Percentiles rank a stretch among this genome's conserved stretches.
Conservation (phyloP, 2,797 vertebrate genomes). For the Notolepis coatsorum region DNA sequence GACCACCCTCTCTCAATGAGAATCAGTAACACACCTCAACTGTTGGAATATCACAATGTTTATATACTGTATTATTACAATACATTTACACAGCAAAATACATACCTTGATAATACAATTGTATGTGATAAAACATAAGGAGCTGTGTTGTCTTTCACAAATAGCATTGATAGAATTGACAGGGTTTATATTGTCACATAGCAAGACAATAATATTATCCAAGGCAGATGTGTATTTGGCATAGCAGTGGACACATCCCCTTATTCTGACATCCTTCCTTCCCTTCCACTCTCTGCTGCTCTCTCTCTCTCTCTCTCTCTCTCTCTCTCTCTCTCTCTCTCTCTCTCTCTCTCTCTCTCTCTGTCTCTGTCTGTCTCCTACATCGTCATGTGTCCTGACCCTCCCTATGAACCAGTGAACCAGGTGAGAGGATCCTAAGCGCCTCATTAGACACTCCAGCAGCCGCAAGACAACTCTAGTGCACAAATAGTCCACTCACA, state of each 20-base stretch:
- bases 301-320: not conserved
- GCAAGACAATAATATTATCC: too few species aligned
- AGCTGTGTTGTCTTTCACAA: not conserved
- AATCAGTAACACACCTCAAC: too few species aligned
- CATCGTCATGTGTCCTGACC: slow-evolving; percentile 28
- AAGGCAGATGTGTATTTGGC: not conserved
- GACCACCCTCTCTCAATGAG: too few species aligned
- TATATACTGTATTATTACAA: too few species aligned
- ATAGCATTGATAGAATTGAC: too few species aligned
- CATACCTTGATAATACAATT: too few species aligned
- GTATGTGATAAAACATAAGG: not conserved
- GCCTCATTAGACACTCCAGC: slow-evolving; percentile 60
- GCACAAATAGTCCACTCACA: slow-evolving; percentile 35
- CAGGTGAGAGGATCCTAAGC: slow-evolving; percentile 46
- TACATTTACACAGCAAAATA: too few species aligned
- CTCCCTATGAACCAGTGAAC: slow-evolving; percentile 45
- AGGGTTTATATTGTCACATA: too few species aligned
- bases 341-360: slow-evolving; percentile 12
- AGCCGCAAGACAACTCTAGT: slow-evolving; percentile 36
- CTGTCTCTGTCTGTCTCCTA: not conserved
- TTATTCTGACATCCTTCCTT: not conserved
- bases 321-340: not conserved
- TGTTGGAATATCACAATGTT: too few species aligned
- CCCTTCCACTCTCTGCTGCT: slow-evolving; percentile 15
- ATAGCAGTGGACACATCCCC: not conserved